A percentile compares a stretch with the other conserved stretches of the same genome.
These are phyloP conservation scores for Miniopterus natalensis DNA, from an alignment of 2,113 vertebrate genomes.

Conservation along the genomic window DNA sequence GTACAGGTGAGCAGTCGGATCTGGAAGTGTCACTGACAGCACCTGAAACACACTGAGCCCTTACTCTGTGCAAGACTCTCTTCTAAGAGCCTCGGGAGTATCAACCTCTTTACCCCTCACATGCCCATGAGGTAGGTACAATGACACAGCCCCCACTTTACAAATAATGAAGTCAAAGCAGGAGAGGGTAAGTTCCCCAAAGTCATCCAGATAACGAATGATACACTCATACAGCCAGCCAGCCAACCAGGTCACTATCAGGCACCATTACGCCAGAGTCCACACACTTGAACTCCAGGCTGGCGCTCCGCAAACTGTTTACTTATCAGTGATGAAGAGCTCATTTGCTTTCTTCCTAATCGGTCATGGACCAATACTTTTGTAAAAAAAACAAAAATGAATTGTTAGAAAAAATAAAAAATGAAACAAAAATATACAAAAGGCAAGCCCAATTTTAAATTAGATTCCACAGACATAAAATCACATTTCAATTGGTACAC, in stretches of 20 bases:
- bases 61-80: background rate
- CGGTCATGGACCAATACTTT: background rate
- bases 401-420: background rate
- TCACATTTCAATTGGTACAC: background rate
- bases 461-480: background rate
- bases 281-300: too few species aligned
- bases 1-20: background rate
- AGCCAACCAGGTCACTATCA: background rate
- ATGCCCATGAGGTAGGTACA: background rate
- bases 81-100: background rate
- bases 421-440: background rate
- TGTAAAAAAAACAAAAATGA: background rate
- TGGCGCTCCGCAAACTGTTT: background rate
- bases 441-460: background rate
- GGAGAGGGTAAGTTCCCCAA: background rate
- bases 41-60: background rate
- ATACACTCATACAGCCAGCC: background rate
- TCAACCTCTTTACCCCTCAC: background rate
- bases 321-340: background rate
- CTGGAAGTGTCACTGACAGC: background rate
- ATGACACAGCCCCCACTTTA: background rate
- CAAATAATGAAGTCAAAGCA: background rate
- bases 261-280: background rate
- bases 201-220: background rate
- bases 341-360: background rate